These are phyloP conservation scores for Daboia siamensis DNA, from an alignment of 2,113 vertebrate genomes.

Conservation along the genomic window DNA sequence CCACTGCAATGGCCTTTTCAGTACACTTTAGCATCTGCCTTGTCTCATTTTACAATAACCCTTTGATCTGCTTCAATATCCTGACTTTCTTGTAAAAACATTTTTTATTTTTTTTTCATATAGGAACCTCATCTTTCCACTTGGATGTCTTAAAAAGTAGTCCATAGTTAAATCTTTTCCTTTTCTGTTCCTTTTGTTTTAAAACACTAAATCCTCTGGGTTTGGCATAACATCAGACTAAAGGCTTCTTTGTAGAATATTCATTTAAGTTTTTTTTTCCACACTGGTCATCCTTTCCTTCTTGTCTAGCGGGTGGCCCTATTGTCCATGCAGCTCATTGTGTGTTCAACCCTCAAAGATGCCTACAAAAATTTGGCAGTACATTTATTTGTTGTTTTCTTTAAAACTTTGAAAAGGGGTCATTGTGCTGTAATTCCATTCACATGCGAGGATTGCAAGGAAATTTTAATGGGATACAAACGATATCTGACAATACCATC, in stretches of 20 bases:
- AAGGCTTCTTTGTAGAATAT: conserved; percentile 66
- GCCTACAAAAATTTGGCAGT: conserved; percentile 58
- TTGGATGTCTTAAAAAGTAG: conserved; percentile 59
- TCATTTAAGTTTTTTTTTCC: conserved; percentile 58
- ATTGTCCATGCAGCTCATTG: conserved; percentile 51
- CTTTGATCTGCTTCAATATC: conserved; percentile 54
- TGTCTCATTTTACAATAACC: conserved; percentile 36
- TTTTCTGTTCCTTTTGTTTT: not conserved
- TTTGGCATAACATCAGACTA: conserved; percentile 72
- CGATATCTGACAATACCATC: not conserved
- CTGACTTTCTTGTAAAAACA: conserved; percentile 61
- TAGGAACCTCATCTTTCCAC: conserved; percentile 57
- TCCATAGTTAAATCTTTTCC: conserved; percentile 51
- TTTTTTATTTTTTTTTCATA: conserved; percentile 45
- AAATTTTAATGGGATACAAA: not conserved
- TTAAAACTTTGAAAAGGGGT: not conserved
- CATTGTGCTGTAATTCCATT: conserved; percentile 24
- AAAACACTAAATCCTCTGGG: conserved; percentile 42
- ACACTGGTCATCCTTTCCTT: conserved; percentile 65
- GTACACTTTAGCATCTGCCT: conserved; percentile 39
- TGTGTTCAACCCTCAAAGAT: conserved; percentile 57
- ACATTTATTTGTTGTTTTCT: not conserved
- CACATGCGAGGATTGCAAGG: conserved; percentile 33
- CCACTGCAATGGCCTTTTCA: not conserved
- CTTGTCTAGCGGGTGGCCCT: conserved; percentile 71